A percentile compares a stretch with the other conserved stretches of the same genome.
Conservation (phyloP, 2,888 invertebrate genomes). For the Cantharis rustica region DNA sequence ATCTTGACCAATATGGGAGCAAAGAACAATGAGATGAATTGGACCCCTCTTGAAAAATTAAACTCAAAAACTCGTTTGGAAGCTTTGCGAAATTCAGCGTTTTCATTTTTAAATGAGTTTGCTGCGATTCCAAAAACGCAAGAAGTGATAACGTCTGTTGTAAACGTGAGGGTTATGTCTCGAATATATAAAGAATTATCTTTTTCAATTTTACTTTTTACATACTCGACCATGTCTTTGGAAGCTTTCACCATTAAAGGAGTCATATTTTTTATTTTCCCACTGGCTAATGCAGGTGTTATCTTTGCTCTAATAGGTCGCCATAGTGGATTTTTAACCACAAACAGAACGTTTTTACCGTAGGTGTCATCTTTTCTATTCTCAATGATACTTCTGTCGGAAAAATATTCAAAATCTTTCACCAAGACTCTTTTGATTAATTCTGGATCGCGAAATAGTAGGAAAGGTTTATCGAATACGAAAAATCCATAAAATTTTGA, state of each 20-base stretch:
- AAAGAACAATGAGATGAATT: conserved; percentile 41
- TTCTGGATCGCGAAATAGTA: conserved; percentile 55
- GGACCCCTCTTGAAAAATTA: conserved; percentile 36
- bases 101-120: conserved; percentile 49
- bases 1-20: conserved; percentile 36
- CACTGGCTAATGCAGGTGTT: conserved; percentile 59
- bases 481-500: conserved; percentile 54
- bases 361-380: conserved; percentile 53
- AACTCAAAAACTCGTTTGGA: conserved; percentile 48
- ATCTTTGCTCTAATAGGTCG: conserved; percentile 57
- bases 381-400: conserved; percentile 54
- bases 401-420: conserved; percentile 56
- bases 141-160: conserved; percentile 56
- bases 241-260: conserved; percentile 53
- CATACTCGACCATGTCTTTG: conserved; percentile 35
- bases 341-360: conserved; percentile 52
- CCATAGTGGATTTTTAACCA: conserved; percentile 58
- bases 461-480: conserved; percentile 54
- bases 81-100: conserved; percentile 50
- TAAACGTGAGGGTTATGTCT: conserved; percentile 50
- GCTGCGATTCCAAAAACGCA: conserved; percentile 56
- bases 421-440: conserved; percentile 54
- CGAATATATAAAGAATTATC: conserved; percentile 41
- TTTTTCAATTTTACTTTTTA: conserved; percentile 53
- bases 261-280: conserved; percentile 59